Base-by-base conservation (phyloP, 2,113 vertebrate species). In the Hyla sarda region DNA sequence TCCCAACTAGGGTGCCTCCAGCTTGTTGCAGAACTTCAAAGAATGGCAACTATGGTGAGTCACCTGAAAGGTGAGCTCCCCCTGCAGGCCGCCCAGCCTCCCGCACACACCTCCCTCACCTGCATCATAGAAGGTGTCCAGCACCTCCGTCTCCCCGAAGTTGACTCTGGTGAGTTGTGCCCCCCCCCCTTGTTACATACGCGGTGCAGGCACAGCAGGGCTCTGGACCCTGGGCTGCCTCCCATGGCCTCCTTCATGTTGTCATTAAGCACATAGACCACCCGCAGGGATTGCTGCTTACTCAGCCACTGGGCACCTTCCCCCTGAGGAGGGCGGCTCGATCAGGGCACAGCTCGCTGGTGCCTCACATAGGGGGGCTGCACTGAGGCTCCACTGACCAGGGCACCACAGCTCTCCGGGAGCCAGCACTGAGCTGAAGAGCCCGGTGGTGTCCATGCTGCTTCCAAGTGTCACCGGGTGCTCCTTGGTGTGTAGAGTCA, bases 101-200 rank as follows among this genome's bases (percentile, higher is more conserved):
- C 50, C 52, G 52, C 52, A 54, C 6, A 23, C 17, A 16, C 67
- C 19, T 34, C 32, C 41, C 93, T 93, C 89, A 98, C 98, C 97
- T 88, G 98, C 97, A 14, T 97, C 93, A 90, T 98, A 98, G 94
- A 99, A 98, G 69, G 95, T 92, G 89, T 99, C 97, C 87, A 99
- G 95, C 88, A 96, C 95, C 0, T 94, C 92, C 0, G 96, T 96
- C 88, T 98, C 90, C 0, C 96, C 96, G 79, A 98, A 98, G 73
- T 95, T 94, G 58, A 98, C 92, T 0, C 93, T 95, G 89, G 90
- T 91, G n/a, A 99, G 94, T 88, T 95, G 94, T 0, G 95, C 96
- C 23, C 95, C 96, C 89, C 96, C 94, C 0, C 95, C n/a, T n/a
- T 90, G 89, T 97, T 95, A 88, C 97, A 99, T 0, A 97, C 97